Base-by-base conservation (phyloP, 2,797 vertebrate species). In the Mormyrops attenuatus region DNA sequence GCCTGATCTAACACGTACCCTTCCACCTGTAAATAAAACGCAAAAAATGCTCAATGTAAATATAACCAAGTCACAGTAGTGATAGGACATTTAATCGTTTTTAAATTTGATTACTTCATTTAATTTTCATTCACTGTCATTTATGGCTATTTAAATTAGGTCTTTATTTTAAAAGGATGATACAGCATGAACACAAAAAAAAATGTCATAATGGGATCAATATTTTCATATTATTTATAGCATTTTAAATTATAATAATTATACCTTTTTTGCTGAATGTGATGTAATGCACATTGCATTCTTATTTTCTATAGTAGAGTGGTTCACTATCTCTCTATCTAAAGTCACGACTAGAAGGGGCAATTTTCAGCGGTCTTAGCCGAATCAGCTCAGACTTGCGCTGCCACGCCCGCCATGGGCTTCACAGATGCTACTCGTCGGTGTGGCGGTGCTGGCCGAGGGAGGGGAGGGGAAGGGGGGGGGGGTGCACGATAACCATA, bases 401-500 rank as follows among this genome's bases (percentile, higher is more conserved):
- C 90, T 90, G 92, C 94, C 95, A 95, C 94, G 90, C 94, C 94
- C 93, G 92, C 93, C 66, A 60, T 82, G 85, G 44, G 85, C 80
- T 44, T 87, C 91, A 91, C 91, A 90, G 91, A 91, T 88, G 92
- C 92, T 91, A 90, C 92, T 89, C 89, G 20, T 63, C 87, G 22
- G 34, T 88, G 87, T 88, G 57, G 34, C 38, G 49, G 85, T 41
- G 85, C 9, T 55, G 47, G 47, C 17, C 8, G 22, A 22, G 57
- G 13, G 7, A 44, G 84, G 7, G 93, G 91, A 91, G 91, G 90
- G 80, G 53, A 85, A 88, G 77, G 90, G 91, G 94, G 93, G 93
- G 94, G 94, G 92, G n/a, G n/a, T n/a, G n/a, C 92, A 92, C 91
- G 91, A 95, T 98, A 94, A 92, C 97, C 95, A 97, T 97, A 95